phyloP scores from a whole-genome alignment of 1,140 invertebrate species.

The Eubasilissa regina region DNA sequence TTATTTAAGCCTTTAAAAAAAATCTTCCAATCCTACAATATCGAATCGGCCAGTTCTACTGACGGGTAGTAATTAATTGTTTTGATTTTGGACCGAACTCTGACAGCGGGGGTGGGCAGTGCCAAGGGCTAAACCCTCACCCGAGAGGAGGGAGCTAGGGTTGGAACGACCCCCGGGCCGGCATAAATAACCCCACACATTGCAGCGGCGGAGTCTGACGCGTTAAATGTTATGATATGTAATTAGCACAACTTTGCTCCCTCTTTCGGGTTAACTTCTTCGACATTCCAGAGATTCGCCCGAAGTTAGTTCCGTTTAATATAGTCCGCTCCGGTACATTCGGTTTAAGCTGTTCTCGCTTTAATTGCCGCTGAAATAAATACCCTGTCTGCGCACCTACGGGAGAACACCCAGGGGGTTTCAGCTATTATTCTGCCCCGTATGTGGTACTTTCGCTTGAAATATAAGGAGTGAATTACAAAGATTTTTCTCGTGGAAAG shows the following conservation, averaged over 20 bases:
- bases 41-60: no score
- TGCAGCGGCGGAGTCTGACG: neutral
- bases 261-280: slow-evolving; percentile 9
- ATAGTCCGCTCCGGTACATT: slow-evolving; percentile 19
- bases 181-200: slow-evolving; percentile 12
- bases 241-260: slow-evolving; percentile 13
- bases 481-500: no score
- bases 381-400: neutral
- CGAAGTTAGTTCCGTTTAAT: slow-evolving; percentile 16
- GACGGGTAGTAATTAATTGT: no score
- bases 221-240: slow-evolving; percentile 33
- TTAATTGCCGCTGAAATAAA: slow-evolving; percentile 32
- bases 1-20: no score
- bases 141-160: neutral
- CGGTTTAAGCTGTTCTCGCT: slow-evolving; percentile 33
- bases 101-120: no score
- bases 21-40: no score
- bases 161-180: neutral
- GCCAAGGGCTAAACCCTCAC: no score
- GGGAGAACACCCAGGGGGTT: no score
- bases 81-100: no score
- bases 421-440: no score
- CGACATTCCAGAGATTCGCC: neutral
- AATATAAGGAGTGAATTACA: no score
- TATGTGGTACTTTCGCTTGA: no score